Conservation (phyloP, 92 coral and sea anemone species). For the Epizoanthus ramosus region DNA sequence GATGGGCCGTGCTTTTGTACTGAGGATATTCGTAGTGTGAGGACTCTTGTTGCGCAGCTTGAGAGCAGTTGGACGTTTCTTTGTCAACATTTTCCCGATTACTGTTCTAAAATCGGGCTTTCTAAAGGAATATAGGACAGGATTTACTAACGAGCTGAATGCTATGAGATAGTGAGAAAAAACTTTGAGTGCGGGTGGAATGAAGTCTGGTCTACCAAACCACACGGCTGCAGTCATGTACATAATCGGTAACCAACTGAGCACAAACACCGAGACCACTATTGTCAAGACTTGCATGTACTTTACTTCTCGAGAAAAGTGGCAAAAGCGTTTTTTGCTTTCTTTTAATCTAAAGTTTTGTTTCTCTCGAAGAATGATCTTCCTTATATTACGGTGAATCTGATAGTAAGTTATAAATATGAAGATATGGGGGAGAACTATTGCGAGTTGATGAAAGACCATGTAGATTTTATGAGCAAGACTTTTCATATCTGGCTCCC, state of each 20-base stretch:
- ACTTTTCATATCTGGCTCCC: neutral
- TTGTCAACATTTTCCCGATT: neutral
- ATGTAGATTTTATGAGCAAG: slow-evolving; percentile 19
- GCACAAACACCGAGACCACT: neutral
- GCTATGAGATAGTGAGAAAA: slow-evolving; percentile 25
- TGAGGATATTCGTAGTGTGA: neutral
- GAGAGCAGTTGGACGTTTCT: neutral
- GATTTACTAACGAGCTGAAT: slow-evolving; percentile 10
- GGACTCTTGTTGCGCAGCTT: neutral
- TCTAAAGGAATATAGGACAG: slow-evolving; percentile 13
- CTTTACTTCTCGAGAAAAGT: slow-evolving; percentile 21
- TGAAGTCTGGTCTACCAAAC: slow-evolving; percentile 12
- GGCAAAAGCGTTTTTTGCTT: neutral
- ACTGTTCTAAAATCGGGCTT: slow-evolving; percentile 31
- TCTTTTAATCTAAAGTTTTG: neutral
- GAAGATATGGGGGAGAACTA: neutral
- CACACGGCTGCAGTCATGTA: slow-evolving; percentile 29
- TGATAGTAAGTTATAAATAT: slow-evolving; percentile 13
- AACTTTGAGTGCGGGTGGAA: neutral
- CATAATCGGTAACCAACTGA: slow-evolving; percentile 20
- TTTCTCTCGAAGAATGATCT: neutral
- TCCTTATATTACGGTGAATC: neutral
- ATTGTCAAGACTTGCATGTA: slow-evolving; percentile 14
- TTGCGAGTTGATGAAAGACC: slow-evolving; percentile 14
- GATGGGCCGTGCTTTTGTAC: neutral